Percentiles rank a stretch among this genome's conserved stretches.
Evolutionary conservation across 2,888 invertebrate genomes (phyloP).

Genomic region (Pammene aurita): DNA sequence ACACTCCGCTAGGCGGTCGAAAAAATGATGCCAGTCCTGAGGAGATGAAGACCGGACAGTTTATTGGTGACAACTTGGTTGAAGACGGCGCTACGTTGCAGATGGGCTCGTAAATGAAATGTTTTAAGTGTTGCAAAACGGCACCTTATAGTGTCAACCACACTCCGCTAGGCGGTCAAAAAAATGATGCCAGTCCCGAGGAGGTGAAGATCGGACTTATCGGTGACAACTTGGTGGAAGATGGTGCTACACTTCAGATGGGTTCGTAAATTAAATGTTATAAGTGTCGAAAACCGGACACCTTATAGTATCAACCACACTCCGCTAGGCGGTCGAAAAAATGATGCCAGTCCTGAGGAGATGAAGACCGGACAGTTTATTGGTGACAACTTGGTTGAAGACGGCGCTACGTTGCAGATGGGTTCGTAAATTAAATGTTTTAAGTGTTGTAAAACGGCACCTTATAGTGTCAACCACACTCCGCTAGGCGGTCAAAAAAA

Average conservation of each 20-base stretch:
- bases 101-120: slow-evolving; percentile 65
- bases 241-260: slow-evolving; percentile 87
- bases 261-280: slow-evolving; percentile 80
- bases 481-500: too few species aligned
- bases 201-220: too few species aligned
- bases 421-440: neutral
- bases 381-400: slow-evolving; percentile 94
- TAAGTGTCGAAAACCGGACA: slow-evolving; percentile 47
- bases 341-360: too few species aligned
- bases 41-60: slow-evolving; percentile 87
- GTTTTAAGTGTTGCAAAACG: neutral
- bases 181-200: too few species aligned
- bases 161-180: too few species aligned
- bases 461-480: too few species aligned
- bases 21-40: too few species aligned
- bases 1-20: too few species aligned
- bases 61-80: slow-evolving; percentile 95
- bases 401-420: slow-evolving; percentile 96
- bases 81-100: slow-evolving; percentile 96
- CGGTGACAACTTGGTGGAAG: slow-evolving; percentile 59
- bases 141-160: too few species aligned
- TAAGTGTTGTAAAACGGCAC: too few species aligned
- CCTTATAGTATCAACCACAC: neutral
- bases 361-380: slow-evolving; percentile 92
- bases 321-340: too few species aligned